Percentiles rank a stretch among this genome's conserved stretches.
Conservation (phyloP, 2,888 invertebrate genomes). For the Sinodicranocentrus sp. region DNA sequence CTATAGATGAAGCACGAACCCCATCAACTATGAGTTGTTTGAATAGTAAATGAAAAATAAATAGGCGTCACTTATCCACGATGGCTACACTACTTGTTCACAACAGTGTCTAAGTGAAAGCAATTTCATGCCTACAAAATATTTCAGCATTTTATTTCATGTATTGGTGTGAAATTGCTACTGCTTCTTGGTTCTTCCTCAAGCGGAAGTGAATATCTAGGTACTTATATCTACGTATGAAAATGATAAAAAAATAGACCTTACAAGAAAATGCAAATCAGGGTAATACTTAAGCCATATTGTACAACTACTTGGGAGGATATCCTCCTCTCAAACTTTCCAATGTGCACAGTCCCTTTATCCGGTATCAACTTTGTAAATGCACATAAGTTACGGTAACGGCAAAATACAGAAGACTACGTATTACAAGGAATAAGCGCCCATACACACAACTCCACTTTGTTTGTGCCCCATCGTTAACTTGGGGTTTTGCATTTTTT, state of each 20-base stretch:
- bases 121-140: conserved; percentile 19
- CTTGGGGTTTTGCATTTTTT: not conserved
- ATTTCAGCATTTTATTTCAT: conserved; percentile 10
- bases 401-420: too few species aligned
- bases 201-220: too few species aligned
- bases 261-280: conserved; percentile 16
- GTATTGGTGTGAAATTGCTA: conserved; percentile 9
- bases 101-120: not conserved
- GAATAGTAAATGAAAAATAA: conserved; percentile 36
- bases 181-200: not conserved
- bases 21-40: conserved; percentile 19
- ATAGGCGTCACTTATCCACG: conserved; percentile 17
- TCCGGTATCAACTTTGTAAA: not conserved
- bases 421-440: too few species aligned
- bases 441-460: not conserved
- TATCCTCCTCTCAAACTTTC: conserved; percentile 1
- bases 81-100: not conserved
- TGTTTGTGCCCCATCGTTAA: conserved; percentile 3
- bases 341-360: not conserved
- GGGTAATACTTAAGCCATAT: conserved; percentile 9
- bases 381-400: too few species aligned
- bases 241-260: not conserved
- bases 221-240: too few species aligned
- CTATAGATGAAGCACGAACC: conserved; percentile 23
- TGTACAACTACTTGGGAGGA: not conserved